Conservation (phyloP, 2,797 vertebrate species). For the Melanogrammus aeglefinus region DNA sequence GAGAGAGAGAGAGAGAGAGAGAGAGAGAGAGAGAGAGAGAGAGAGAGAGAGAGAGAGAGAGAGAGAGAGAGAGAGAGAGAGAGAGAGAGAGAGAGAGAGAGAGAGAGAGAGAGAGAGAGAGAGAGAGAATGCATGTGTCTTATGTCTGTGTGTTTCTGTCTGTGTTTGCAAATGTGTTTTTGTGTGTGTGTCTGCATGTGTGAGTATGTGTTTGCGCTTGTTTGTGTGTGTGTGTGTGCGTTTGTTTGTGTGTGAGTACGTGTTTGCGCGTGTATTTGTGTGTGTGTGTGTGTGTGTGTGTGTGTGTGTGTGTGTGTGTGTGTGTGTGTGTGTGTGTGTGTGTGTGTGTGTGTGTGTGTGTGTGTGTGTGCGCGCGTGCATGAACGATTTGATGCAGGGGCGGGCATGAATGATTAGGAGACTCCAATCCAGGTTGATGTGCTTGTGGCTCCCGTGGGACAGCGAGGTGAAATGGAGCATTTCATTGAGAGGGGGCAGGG, state of each 20-base stretch:
- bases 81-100: no score
- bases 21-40: no score
- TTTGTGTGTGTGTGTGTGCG: not conserved
- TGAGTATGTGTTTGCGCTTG: not conserved
- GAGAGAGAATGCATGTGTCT: not conserved
- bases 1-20: no score
- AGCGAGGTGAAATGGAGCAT: slow-evolving; percentile 74
- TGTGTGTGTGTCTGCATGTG: not conserved
- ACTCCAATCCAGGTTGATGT: slow-evolving; percentile 70
- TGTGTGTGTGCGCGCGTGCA: not conserved
- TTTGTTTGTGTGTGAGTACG: no score
- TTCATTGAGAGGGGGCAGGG: slow-evolving; percentile 80
- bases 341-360: not conserved
- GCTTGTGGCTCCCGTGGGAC: slow-evolving; percentile 67
- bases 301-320: not conserved
- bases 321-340: no score
- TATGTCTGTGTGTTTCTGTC: not conserved
- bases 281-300: not conserved
- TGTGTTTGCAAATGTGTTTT: not conserved
- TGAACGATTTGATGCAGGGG: not conserved
- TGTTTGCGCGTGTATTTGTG: not conserved
- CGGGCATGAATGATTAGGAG: slow-evolving; percentile 44
- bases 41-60: not conserved
- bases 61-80: not conserved
- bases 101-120: no score